phyloP scores from a whole-genome alignment of 2,113 vertebrate species.

The Lycaon pictus region DNA sequence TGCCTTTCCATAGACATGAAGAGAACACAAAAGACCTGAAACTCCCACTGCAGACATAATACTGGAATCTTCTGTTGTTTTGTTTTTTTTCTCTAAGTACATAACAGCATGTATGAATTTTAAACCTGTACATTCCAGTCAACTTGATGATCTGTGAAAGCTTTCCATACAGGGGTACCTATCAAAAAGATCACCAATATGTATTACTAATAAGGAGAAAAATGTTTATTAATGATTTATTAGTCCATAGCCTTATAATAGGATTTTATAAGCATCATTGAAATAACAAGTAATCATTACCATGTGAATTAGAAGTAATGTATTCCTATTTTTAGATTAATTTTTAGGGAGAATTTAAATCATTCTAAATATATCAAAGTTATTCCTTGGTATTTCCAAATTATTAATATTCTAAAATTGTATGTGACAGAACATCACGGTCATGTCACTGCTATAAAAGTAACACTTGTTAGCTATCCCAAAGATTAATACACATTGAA shows the following conservation, averaged over 20 bases:
- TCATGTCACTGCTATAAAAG: not conserved
- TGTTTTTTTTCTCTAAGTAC: not conserved
- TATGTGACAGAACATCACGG: not conserved
- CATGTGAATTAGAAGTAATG: not conserved
- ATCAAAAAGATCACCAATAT: not conserved
- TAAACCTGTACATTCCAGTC: not conserved
- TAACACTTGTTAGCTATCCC: not conserved
- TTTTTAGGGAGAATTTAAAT: not conserved
- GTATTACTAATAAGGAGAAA: not conserved
- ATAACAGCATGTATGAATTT: not conserved
- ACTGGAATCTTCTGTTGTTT: not conserved
- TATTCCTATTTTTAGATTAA: not conserved
- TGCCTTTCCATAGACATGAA: not conserved
- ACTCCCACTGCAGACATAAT: not conserved
- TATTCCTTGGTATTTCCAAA: not conserved
- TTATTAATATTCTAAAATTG: constrained; percentile 12
- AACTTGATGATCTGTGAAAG: not conserved
- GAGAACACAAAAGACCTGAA: not conserved
- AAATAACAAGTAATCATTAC: not conserved
- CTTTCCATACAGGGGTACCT: not conserved
- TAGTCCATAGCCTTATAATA: not conserved
- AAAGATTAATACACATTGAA: not conserved
- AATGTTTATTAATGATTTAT: not conserved
- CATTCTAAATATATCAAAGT: not conserved
- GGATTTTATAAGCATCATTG: not conserved